phyloP scores from a whole-genome alignment of 23 tunicate genomes.

The Oikopleura vanhoeffeni region DNA sequence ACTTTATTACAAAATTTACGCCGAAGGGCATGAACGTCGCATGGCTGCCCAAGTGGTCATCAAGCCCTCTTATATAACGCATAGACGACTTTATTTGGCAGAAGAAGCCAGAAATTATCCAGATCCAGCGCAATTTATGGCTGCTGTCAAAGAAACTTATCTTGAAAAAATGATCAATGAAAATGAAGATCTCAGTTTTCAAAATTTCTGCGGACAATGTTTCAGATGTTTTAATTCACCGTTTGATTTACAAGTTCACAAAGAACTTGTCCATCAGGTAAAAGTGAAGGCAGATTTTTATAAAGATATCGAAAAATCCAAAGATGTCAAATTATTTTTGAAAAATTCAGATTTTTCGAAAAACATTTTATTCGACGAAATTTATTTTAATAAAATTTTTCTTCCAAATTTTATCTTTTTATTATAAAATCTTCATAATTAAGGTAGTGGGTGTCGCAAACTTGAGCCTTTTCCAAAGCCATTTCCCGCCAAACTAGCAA shows the following conservation, averaged over 20 bases:
- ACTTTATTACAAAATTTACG: background rate
- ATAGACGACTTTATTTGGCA: conserved; percentile 4
- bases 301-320: no score
- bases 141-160: background rate
- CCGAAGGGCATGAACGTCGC: background rate
- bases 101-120: background rate
- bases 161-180: background rate
- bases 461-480: no score
- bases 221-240: background rate
- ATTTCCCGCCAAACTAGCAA: no score
- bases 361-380: no score
- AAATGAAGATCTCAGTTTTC: background rate
- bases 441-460: no score
- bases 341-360: no score
- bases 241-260: conserved; percentile 8
- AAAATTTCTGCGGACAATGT: background rate
- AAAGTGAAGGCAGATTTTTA: no score
- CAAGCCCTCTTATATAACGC: background rate
- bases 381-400: no score
- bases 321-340: no score
- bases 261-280: background rate
- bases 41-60: background rate
- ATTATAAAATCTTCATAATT: no score
- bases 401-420: no score
- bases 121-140: background rate